These are phyloP conservation scores for Perognathus longimembris DNA, from an alignment of 2,113 vertebrate species.

Conservation along the genomic window DNA sequence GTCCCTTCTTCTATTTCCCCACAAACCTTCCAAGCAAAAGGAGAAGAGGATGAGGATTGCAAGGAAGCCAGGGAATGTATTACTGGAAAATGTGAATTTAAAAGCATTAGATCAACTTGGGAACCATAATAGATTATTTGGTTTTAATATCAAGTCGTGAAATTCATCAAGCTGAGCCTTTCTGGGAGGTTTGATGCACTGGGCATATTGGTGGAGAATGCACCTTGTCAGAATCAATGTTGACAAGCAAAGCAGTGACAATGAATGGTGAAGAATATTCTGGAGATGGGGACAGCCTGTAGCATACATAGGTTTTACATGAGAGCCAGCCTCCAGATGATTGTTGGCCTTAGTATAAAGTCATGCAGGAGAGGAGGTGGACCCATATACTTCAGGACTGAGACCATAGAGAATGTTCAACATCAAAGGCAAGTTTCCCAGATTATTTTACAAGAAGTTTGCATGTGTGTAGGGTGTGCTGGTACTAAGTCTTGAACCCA, in stretches of 20 bases:
- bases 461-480: no score
- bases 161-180: not conserved
- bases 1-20: not conserved
- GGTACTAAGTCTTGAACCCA: no score
- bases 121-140: not conserved
- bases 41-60: not conserved
- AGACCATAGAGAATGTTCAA: conserved; percentile 38
- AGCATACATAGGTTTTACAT: fast-evolving
- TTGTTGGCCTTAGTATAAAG: conserved; percentile 21
- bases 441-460: conserved; percentile 2
- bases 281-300: not conserved
- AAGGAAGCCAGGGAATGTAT: not conserved
- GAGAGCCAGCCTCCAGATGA: not conserved
- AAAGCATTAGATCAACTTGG: not conserved
- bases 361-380: not conserved
- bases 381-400: not conserved
- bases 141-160: not conserved
- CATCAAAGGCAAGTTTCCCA: not conserved
- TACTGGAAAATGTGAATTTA: not conserved
- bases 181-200: not conserved
- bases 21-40: not conserved
- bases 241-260: not conserved
- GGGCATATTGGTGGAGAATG: not conserved
- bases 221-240: not conserved
- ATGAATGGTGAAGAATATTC: not conserved